A percentile compares a stretch with the other conserved stretches of the same genome.
These are phyloP conservation scores for Palloptera scutellata DNA, from an alignment of 2,888 invertebrate species.

Conservation along the genomic window DNA sequence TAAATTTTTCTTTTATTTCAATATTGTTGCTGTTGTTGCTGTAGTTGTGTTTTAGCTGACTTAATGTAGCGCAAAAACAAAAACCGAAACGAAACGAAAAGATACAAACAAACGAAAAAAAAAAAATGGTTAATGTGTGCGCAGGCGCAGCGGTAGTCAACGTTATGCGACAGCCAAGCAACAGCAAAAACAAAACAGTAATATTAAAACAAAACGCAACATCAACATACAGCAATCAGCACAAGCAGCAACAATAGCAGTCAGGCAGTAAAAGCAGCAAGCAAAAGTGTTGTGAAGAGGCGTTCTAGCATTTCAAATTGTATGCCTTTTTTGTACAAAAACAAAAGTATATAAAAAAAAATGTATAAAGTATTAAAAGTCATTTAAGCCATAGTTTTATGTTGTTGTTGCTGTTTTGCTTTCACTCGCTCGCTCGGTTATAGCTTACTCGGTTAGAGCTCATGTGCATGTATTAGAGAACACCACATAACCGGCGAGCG, in stretches of 20 bases:
- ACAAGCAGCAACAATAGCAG: background rate
- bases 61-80: constrained; percentile 19
- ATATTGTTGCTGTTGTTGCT: constrained; percentile 4
- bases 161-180: background rate
- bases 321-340: constrained; percentile 31
- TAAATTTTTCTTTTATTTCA: constrained; percentile 26
- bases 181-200: constrained; percentile 16
- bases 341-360: constrained; percentile 17
- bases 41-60: constrained; percentile 31
- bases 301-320: constrained; percentile 60
- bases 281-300: constrained; percentile 57
- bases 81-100: background rate
- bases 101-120: constrained; percentile 13
- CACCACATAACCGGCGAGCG: too few species aligned
- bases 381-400: constrained; percentile 36
- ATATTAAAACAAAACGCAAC: constrained; percentile 12
- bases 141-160: constrained; percentile 19
- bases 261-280: constrained; percentile 13
- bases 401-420: constrained; percentile 26
- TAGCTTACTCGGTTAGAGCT: too few species aligned
- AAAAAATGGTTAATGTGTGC: constrained; percentile 20
- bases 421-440: too few species aligned
- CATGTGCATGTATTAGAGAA: too few species aligned
- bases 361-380: constrained; percentile 32
- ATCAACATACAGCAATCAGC: constrained; percentile 22